Evolutionary conservation across 2,888 invertebrate genomes (phyloP).

Genomic region (Aspidiotus destructor): DNA sequence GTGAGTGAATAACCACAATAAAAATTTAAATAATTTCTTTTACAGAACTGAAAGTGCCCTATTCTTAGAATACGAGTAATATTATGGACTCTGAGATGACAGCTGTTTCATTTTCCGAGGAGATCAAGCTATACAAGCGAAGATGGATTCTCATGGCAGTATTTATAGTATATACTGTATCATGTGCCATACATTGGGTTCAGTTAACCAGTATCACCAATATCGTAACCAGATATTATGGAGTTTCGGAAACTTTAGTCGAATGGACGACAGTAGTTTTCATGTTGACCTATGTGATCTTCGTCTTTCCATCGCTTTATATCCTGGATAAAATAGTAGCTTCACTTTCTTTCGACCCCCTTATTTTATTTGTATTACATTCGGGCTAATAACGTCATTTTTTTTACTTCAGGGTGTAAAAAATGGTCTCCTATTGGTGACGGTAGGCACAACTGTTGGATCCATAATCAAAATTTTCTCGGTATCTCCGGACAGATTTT

Average conservation of each 20-base stretch:
- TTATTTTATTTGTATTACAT: no score
- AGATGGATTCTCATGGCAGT: not conserved
- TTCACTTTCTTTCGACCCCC: no score
- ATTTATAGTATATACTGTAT: not conserved
- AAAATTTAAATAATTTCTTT: no score
- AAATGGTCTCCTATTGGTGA: conserved; percentile 68
- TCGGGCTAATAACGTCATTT: no score
- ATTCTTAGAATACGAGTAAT: no score
- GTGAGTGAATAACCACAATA: no score
- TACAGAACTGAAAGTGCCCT: no score
- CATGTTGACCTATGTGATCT: not conserved
- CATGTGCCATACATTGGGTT: not conserved
- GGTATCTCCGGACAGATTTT: conserved; percentile 72
- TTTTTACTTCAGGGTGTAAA: conserved; percentile 62
- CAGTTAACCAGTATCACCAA: not conserved
- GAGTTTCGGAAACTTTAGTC: not conserved
- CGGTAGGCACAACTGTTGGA: conserved; percentile 74
- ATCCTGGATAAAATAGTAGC: not conserved
- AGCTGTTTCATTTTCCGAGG: not conserved
- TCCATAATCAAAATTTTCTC: conserved; percentile 88
- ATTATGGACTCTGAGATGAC: no score
- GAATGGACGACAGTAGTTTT: not conserved
- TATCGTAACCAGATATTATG: not conserved
- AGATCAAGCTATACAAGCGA: conserved; percentile 3
- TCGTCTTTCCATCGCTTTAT: not conserved